Base-by-base conservation (phyloP, 1,140 invertebrate genomes). In the Aphaenogaster rudis region DNA sequence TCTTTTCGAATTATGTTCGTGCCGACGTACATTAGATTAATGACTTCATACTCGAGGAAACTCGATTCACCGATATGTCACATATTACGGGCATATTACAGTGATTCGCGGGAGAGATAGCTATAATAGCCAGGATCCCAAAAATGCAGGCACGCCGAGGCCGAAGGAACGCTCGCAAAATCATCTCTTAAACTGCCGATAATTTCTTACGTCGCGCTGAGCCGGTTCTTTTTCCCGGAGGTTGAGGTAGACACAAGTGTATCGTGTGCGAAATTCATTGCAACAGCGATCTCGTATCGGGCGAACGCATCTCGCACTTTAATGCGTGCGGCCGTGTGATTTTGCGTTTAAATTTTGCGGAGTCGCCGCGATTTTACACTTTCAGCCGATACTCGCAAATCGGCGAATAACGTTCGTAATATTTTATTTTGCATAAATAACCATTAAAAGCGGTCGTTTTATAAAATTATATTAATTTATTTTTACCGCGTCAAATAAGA, bases 51-150 rank as follows among this genome's bases (percentile, higher is more conserved):
- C 66, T 57, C 1, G 36, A 13, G 57, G 28, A 66, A 67, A 61
- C 71, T 88, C 88, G 72, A 61, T 78, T 88, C 85, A 61, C 28
- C 9, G 87, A 88, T 86, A 79, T 84, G 88, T 89, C 88, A 89
- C 87, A 88, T 67, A 88, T 89, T 89, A 89, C 85, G 74, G 77
- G 81, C 54, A 76, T 89, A 89, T 89, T 89, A 89, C 81, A 79
- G 88, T 89, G 88, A 89, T 89, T 89, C 81, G 88, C 9, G 42
- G 21, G 21, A 6, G 57, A 63, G 76, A 78, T 78, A 78, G 28
- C 42, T 21, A 45, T 78, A 78, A 78, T 45, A 78, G 15, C 76
- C 42, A 64, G 76, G 39, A 48, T 64, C 76, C 39, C 42, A 64
- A 78, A 78, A 78, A 42, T 78, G 42, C 76, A 48, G 54, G 74